Base-by-base conservation (phyloP, 1,140 invertebrate species). In the Calycopis cecrops region DNA sequence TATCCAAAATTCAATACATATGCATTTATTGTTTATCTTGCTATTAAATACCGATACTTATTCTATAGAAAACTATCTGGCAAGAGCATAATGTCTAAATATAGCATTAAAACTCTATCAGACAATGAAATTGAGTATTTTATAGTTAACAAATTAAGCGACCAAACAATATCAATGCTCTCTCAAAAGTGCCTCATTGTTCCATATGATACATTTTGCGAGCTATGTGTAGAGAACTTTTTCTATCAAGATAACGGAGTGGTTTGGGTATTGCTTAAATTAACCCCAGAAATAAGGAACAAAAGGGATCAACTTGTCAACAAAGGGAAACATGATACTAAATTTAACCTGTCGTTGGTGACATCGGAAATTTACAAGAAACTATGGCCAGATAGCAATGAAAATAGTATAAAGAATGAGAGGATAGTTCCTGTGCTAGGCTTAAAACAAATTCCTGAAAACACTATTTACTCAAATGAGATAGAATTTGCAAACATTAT, bases 1-100 rank as follows among this genome's bases (percentile, higher is more conserved):
- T 86, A 82, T 75, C 83, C 83, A 72, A 86, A 86, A 64, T 79
- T 76, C 69, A 84, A 87, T 64, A 65, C 57, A 35, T 69, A 75
- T 42, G 62, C 60, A 35, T 85, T 87, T 62, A 69, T 85, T 9
- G 76, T 81, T 49, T 87, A 72, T 57, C 69, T 87, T 21, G 70
- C 77, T 51, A 79, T 87, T 64, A 87, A 83, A 59, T 81, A 72
- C 59, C 77, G 80, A 63, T 72, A 82, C 62, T 68, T 67, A 60
- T 60, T 63, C 47, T 51, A 67, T 35, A 82, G 65, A 52, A 69
- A 42, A 53, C 47, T 50, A 11, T 47, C 57, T 35, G 52, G 33
- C 34, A 42, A 16, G 6, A 63, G 48, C 33, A 55, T 51, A 35
- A 78, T 79, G 72, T 69, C 77, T 59, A 56, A 28, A 7, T 79